phyloP scores from a whole-genome alignment of 2,888 invertebrate genomes.

The Parasteatoda lunata region DNA sequence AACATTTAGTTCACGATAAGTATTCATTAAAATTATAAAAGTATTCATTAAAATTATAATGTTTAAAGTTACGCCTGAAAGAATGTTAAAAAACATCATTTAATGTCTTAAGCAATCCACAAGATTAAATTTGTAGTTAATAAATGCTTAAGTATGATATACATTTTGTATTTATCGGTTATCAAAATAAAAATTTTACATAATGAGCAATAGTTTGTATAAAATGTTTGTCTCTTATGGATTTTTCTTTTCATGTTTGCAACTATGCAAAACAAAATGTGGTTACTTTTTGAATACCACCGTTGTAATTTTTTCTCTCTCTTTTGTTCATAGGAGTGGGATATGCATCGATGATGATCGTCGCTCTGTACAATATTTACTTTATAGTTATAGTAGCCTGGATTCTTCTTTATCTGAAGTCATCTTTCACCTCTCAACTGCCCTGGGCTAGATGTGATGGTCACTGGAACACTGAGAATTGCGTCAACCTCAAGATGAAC shows the following conservation, averaged over 20 bases:
- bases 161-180: no score
- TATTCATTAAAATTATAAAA: no score
- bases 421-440: conserved; percentile 73
- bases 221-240: background rate
- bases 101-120: no score
- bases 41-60: no score
- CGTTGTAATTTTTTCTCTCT: background rate
- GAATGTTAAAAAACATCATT: no score
- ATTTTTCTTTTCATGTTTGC: background rate
- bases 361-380: conserved; percentile 70
- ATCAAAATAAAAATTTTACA: no score
- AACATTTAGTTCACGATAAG: no score
- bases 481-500: conserved; percentile 71
- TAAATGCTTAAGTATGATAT: no score
- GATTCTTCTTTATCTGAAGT: conserved; percentile 71
- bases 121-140: no score
- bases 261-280: background rate
- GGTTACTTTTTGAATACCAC: background rate
- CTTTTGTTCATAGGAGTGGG: conserved; percentile 69
- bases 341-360: conserved; percentile 70
- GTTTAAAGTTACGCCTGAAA: no score
- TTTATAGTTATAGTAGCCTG: conserved; percentile 70
- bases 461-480: conserved; percentile 75
- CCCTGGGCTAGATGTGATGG: conserved; percentile 75
- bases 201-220: no score